Evolutionary conservation across 2,797 vertebrate genomes (phyloP).

Genomic region (Gorsachius magnificus): DNA sequence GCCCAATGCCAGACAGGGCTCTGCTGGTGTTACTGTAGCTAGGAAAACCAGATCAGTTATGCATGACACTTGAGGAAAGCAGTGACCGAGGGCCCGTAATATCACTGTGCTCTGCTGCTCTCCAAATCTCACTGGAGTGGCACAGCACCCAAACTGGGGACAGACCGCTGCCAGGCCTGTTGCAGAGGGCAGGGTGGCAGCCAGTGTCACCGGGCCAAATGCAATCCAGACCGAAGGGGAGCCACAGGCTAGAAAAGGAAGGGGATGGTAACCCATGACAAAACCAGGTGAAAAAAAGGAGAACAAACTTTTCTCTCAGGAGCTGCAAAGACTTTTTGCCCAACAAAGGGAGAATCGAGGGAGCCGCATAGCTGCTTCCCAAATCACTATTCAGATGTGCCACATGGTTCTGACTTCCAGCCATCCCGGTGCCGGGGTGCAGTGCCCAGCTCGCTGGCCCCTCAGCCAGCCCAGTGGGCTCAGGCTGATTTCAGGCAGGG

Average conservation of each 20-base stretch:
- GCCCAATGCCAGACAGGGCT: not conserved
- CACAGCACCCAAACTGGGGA: not conserved
- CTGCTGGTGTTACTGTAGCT: not conserved
- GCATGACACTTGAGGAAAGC: not conserved
- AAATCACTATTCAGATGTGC: not conserved
- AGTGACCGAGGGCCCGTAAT: rapidly evolving
- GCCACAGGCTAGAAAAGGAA: not conserved
- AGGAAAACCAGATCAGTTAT: not conserved
- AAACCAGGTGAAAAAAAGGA: not conserved
- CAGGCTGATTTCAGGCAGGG: not conserved
- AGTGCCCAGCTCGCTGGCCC: rapidly evolving
- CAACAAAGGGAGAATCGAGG: not conserved
- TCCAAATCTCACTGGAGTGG: not conserved
- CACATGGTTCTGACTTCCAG: not conserved
- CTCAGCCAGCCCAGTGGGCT: not conserved
- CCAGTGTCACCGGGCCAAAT: rapidly evolving
- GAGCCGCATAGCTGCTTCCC: not conserved
- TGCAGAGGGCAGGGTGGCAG: not conserved
- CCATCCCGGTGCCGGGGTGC: rapidly evolving
- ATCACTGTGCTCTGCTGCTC: not conserved
- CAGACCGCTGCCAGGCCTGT: rapidly evolving
- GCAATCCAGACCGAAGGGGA: not conserved
- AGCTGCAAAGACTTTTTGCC: not conserved
- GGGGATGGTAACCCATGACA: not conserved
- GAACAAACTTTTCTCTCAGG: not conserved